Conservation (phyloP, 2,797 vertebrate species). For the Epinephelus malabaricus region DNA sequence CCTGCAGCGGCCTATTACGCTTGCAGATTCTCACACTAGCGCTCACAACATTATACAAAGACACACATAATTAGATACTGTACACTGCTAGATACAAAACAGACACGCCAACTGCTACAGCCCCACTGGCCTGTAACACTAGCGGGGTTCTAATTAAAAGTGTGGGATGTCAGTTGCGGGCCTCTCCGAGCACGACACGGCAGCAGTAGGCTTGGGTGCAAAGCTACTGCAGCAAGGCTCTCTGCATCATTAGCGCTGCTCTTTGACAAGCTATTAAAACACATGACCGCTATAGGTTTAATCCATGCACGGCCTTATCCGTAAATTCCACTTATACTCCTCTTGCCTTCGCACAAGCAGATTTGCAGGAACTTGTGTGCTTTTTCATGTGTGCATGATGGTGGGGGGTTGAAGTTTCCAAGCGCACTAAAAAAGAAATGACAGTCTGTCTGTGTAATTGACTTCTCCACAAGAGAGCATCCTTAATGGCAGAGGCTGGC, state of each 20-base stretch:
- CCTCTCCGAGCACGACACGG: conserved; percentile 46
- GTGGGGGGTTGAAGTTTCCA: conserved; percentile 31
- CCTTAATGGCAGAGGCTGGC: conserved; percentile 68
- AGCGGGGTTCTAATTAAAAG: conserved; percentile 76
- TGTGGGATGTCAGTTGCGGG: conserved; percentile 64
- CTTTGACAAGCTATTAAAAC: conserved; percentile 68
- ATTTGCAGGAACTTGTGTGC: conserved; percentile 24
- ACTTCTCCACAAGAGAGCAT: conserved; percentile 70
- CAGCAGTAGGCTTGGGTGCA: conserved; percentile 20
- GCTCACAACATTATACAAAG: conserved; percentile 47
- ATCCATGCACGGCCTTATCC: conserved; percentile 47
- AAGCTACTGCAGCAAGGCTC: conserved; percentile 42
- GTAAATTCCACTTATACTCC: conserved; percentile 25
- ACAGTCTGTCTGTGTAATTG: conserved; percentile 71
- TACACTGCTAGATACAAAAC: conserved; percentile 46
- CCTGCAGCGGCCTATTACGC: conserved; percentile 53
- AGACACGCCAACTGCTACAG: conserved; percentile 40
- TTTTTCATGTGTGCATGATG: conserved; percentile 1
- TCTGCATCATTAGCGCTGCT: conserved; percentile 68
- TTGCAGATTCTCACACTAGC: conserved; percentile 45
- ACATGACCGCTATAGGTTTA: conserved; percentile 34
- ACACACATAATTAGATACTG: conserved; percentile 61
- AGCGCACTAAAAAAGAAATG: conserved; percentile 57
- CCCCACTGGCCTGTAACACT: conserved; percentile 47
- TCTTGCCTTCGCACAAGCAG: conserved; percentile 8